Conservation (phyloP, 2,113 vertebrate genomes). For the Myxocyprinus asiaticus region DNA sequence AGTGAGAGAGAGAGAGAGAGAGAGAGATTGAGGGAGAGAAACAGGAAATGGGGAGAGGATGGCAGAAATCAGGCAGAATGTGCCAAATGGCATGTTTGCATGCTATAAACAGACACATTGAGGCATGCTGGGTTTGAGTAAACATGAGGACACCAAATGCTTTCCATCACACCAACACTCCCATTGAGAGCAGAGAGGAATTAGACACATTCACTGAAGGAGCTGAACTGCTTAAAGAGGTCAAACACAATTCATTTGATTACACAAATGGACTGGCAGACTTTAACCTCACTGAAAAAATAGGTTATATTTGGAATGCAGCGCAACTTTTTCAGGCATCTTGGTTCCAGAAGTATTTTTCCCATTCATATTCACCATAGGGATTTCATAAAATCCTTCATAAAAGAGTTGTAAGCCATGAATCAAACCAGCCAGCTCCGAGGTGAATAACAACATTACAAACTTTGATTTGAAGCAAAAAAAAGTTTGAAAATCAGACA, state of each 20-base stretch:
- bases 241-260: neutral
- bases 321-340: too few species aligned
- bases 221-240: neutral
- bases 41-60: constrained; percentile 38
- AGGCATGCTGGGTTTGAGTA: constrained; percentile 34
- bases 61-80: constrained; percentile 55
- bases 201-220: neutral
- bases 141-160: constrained; percentile 39
- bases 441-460: too few species aligned
- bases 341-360: too few species aligned
- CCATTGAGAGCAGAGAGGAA: constrained; percentile 14
- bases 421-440: too few species aligned
- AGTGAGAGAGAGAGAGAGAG: constrained; percentile 9
- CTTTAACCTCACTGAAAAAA: neutral
- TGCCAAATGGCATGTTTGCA: constrained; percentile 56
- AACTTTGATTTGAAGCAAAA: too few species aligned
- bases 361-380: too few species aligned
- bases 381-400: too few species aligned
- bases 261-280: neutral
- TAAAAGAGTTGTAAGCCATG: too few species aligned
- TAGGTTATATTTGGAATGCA: too few species aligned
- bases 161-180: constrained; percentile 52
- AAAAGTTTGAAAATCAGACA: too few species aligned
- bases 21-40: neutral
- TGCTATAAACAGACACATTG: constrained; percentile 60